These are phyloP conservation scores for Ctenoplectra terminalis DNA, from an alignment of 1,140 invertebrate genomes.

Conservation along the genomic window DNA sequence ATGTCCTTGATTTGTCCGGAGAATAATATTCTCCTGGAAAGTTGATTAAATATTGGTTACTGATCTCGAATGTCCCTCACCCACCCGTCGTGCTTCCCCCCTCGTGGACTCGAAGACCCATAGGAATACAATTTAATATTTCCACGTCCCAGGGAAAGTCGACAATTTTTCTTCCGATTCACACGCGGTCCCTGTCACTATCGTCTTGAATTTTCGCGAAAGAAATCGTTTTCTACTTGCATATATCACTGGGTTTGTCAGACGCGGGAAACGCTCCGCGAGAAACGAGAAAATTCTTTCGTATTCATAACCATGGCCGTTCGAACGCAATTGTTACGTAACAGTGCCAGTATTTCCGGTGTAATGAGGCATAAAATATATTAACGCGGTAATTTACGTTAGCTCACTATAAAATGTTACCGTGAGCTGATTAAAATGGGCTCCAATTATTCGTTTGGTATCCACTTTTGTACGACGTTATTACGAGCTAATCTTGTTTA, in stretches of 20 bases:
- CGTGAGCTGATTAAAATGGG: constrained; percentile 29
- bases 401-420: constrained; percentile 1
- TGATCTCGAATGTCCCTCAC: constrained; percentile 61
- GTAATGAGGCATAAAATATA: constrained; percentile 29
- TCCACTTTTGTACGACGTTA: constrained; percentile 21
- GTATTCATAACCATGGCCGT: not conserved
- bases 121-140: constrained; percentile 77
- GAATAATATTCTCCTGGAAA: constrained; percentile 80
- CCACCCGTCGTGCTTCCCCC: constrained; percentile 61
- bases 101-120: constrained; percentile 64
- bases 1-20: constrained; percentile 82
- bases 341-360: not conserved
- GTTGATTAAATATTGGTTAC: constrained; percentile 82
- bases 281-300: not conserved
- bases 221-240: not conserved
- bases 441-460: constrained; percentile 25
- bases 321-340: not conserved
- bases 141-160: constrained; percentile 53
- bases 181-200: not conserved
- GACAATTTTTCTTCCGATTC: constrained; percentile 59
- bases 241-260: not conserved
- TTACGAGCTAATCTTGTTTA: constrained; percentile 17
- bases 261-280: not conserved
- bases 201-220: not conserved
- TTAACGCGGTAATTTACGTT: constrained; percentile 21